These are phyloP conservation scores for Cricetomys ansorgei DNA, from an alignment of 2,113 vertebrate genomes.

Conservation along the genomic window DNA sequence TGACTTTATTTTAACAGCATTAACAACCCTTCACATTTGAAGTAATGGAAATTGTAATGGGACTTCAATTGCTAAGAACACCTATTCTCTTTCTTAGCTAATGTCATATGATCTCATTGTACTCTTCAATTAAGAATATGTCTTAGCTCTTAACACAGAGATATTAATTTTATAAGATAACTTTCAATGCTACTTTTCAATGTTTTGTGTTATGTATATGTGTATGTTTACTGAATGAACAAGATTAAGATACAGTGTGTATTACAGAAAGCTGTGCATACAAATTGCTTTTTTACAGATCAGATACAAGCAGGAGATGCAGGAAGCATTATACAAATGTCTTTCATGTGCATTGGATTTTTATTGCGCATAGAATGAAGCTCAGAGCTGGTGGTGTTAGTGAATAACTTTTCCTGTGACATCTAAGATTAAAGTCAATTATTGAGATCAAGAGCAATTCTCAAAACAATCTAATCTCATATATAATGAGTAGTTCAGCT, in stretches of 20 bases:
- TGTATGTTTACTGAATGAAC: neutral
- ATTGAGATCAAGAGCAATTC: neutral
- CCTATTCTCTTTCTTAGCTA: neutral
- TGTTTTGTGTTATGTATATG: neutral
- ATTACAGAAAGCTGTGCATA: neutral
- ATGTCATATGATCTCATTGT: slow-evolving; percentile 4
- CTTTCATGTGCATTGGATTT: neutral
- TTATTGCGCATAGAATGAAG: neutral
- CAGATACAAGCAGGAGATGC: neutral
- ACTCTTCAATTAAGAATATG: slow-evolving; percentile 37
- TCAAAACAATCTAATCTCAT: neutral
- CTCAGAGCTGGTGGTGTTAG: neutral
- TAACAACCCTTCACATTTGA: slow-evolving; percentile 21
- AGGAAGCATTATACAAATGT: neutral
- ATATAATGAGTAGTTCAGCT: neutral
- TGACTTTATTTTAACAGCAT: slow-evolving; percentile 54
- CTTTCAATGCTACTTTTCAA: neutral
- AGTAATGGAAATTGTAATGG: slow-evolving; percentile 35
- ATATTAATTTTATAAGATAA: neutral
- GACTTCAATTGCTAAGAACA: neutral
- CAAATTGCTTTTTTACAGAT: neutral
- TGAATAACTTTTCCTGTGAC: neutral
- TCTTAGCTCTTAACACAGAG: neutral
- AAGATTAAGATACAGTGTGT: neutral
- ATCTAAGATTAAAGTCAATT: neutral